Evolutionary conservation across 2,797 vertebrate species (phyloP), one percentile per base, ranked within the genome.

Genomic region (Rousettus madagascariensis): DNA sequence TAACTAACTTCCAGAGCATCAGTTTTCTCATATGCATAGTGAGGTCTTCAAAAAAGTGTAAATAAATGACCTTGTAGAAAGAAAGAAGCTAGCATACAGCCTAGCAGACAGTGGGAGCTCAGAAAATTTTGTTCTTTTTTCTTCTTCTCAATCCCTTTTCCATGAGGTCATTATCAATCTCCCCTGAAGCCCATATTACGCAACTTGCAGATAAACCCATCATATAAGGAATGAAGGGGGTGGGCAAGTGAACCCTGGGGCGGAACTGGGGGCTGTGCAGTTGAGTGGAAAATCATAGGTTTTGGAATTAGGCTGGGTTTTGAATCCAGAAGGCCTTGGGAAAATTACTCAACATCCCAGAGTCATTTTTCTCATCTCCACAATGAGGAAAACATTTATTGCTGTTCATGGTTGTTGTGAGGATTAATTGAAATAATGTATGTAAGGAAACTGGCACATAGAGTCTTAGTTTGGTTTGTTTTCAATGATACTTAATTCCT

Each of bases 151-250:
- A 38, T 85, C 66, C 80, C 43, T 80, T 96, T 93, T 55, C 90
- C 69, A 38, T 9, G 43, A 95, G 80, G 75, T 72, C 68, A 61
- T 83, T 90, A 86, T 91, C 89, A 86, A 61, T 36, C 36, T 92
- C 75, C 72, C 80, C 84, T 22, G 24, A 51, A 85, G 86, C 61
- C 57, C 28, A 9, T 11, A 46, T 87, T 91, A 91, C 22, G 59
- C 89, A 95, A 95, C 30, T 61, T 94, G 59, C 38, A 97, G 93
- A 85, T 91, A 91, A 94, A 92, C 46, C 83, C 77, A 75, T 90
- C 84, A 94, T 91, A 92, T 38, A 83, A 91, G 61, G 92, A 96
- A 86, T 61, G 51, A 80, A 88, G 86, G 46, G 74, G 86, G 72
- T 41, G 55, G 83, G 83, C 77, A 72, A 80, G 63, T 22, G 51